A percentile compares a stretch with the other conserved stretches of the same genome.
phyloP scores from a whole-genome alignment of 1,140 invertebrate genomes.

The Carcinoscorpius rotundicauda region DNA sequence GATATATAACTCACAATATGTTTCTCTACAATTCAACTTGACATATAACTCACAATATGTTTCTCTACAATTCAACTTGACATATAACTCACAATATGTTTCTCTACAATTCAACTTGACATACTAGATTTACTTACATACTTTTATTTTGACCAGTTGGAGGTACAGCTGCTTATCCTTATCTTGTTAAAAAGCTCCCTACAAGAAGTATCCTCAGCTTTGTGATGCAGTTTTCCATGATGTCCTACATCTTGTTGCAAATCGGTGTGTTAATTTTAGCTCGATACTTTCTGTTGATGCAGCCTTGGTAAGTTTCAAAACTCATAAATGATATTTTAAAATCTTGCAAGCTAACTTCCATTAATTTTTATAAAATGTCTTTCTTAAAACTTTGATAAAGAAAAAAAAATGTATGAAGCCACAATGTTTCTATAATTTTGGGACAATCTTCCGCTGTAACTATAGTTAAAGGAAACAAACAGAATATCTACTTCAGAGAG shows the following conservation, averaged over 20 bases:
- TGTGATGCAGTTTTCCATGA: conserved; percentile 27
- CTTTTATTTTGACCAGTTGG: conserved; percentile 16
- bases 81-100: not conserved
- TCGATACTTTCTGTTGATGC: conserved; percentile 24
- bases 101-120: not conserved
- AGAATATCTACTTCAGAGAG: no score
- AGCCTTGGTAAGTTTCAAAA: conserved; percentile 25
- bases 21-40: no score
- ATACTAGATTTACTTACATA: no score
- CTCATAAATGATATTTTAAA: not conserved
- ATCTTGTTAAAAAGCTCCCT: conserved; percentile 23
- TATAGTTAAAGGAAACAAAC: no score
- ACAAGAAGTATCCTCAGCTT: conserved; percentile 26
- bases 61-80: no score
- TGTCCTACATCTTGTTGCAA: conserved; percentile 30
- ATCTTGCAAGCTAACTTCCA: no score
- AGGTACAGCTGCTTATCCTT: conserved; percentile 23
- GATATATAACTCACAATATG: not conserved
- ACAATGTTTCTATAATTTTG: no score
- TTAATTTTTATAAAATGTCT: no score
- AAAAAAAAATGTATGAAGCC: no score
- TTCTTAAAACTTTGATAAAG: no score
- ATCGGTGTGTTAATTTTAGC: conserved; percentile 24
- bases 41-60: not conserved
- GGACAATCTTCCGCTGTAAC: no score